Evolutionary conservation across 2,797 vertebrate species (phyloP).

Genomic region (Bovichtus variegatus): DNA sequence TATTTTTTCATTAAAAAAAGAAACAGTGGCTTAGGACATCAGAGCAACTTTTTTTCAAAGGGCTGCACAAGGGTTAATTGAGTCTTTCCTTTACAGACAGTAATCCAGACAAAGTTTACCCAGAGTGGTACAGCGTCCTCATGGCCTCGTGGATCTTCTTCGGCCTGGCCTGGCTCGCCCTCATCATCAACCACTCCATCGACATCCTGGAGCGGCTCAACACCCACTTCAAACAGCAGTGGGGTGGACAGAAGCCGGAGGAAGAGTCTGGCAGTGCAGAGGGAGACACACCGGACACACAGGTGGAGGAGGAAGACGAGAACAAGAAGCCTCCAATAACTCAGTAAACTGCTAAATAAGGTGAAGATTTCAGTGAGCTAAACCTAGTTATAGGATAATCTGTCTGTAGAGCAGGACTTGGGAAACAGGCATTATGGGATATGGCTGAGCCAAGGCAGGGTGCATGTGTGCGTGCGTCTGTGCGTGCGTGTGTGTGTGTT

Average conservation of each 20-base stretch:
- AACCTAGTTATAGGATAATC: not conserved
- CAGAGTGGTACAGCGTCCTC: constrained; percentile 90
- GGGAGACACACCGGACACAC: constrained; percentile 40
- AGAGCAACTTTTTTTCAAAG: too few species aligned
- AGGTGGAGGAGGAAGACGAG: constrained; percentile 59
- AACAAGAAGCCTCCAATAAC: constrained; percentile 42
- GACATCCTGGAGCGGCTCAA: constrained; percentile 88
- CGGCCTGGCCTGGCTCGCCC: constrained; percentile 93
- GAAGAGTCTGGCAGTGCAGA: constrained; percentile 2
- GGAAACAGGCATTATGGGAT: not conserved
- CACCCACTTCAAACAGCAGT: constrained; percentile 56
- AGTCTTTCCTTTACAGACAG: constrained; percentile 78
- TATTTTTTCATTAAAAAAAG: too few species aligned
- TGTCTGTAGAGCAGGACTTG: constrained; percentile 2
- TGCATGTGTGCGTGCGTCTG: constrained; percentile 1
- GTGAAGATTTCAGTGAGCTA: not conserved
- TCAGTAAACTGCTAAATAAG: constrained; percentile 25
- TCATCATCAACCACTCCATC: constrained; percentile 91
- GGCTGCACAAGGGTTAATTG: not conserved
- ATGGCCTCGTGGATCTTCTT: constrained; percentile 95
- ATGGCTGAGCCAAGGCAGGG: not conserved
- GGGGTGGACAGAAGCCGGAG: not conserved
- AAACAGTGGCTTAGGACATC: too few species aligned
- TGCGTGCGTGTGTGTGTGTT: not conserved
- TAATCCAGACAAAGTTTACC: constrained; percentile 86